Percentiles rank a stretch among this genome's conserved stretches.
Evolutionary conservation across 2,113 vertebrate species (phyloP).

Genomic region (Festucalex cinctus): DNA sequence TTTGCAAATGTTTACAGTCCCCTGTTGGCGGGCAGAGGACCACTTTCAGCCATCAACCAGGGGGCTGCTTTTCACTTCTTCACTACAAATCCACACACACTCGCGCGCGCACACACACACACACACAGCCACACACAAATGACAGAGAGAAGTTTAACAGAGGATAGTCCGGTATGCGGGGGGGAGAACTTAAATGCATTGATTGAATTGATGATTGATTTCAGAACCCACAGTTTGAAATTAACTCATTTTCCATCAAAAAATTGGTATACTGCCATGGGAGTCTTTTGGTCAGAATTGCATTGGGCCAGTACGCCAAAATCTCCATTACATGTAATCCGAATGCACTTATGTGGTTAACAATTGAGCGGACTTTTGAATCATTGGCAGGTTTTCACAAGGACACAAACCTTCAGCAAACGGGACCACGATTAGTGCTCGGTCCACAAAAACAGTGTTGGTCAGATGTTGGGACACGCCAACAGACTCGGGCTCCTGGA

Average conservation of each 20-base stretch:
- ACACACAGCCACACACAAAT: constrained; percentile 80
- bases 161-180: constrained; percentile 77
- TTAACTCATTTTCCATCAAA: constrained; percentile 24
- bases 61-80: constrained; percentile 99
- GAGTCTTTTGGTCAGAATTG: neutral
- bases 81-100: constrained; percentile 97
- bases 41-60: constrained; percentile 99
- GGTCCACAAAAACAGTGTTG: constrained; percentile 98
- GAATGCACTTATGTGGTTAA: neutral
- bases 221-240: constrained; percentile 24
- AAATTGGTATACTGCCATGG: constrained; percentile 36
- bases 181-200: constrained; percentile 69
- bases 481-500: constrained; percentile 92
- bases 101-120: constrained; percentile 76
- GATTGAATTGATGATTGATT: constrained; percentile 48
- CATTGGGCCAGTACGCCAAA: constrained; percentile 27
- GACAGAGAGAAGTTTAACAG: constrained; percentile 97
- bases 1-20: constrained; percentile 94
- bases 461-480: constrained; percentile 97
- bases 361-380: constrained; percentile 4
- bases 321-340: neutral
- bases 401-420: constrained; percentile 96
- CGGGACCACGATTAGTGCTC: constrained; percentile 96
- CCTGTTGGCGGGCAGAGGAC: constrained; percentile 98
- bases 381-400: neutral